Conservation (phyloP, 2,888 invertebrate genomes). For the Melinaea menophilus region DNA sequence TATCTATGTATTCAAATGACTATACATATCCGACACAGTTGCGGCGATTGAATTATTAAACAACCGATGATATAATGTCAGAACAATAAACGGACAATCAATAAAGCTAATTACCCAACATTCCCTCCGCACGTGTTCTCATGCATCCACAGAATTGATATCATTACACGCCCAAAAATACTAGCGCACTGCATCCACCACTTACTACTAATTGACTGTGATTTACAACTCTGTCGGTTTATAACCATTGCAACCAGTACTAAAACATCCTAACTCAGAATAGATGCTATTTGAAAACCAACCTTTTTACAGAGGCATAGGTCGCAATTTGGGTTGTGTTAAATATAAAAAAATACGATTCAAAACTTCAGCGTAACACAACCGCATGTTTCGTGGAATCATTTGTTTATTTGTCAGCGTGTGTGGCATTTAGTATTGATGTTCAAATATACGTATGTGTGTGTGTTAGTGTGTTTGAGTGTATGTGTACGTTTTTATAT, state of each 20-base stretch:
- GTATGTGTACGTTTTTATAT: conserved; percentile 21
- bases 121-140: conserved; percentile 25
- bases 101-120: conserved; percentile 32
- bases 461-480: conserved; percentile 30
- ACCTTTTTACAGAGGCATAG: conserved; percentile 20
- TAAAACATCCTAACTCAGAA: conserved; percentile 26
- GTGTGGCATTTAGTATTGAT: conserved; percentile 40
- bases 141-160: conserved; percentile 37
- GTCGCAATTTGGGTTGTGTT: conserved; percentile 8
- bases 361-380: conserved; percentile 15
- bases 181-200: conserved; percentile 40
- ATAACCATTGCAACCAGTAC: conserved; percentile 39
- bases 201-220: conserved; percentile 59
- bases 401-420: conserved; percentile 44
- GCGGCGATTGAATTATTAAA: conserved; percentile 1
- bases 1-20: no score
- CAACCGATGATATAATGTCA: conserved; percentile 21
- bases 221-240: conserved; percentile 63
- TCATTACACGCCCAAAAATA: conserved; percentile 47
- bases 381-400: conserved; percentile 40
- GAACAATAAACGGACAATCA: conserved; percentile 28
- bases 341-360: background rate
- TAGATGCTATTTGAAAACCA: conserved; percentile 30
- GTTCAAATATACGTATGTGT: conserved; percentile 33
- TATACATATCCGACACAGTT: background rate